Evolutionary conservation across 1,140 invertebrate genomes (phyloP), one percentile per base, ranked within the genome.

Genomic region (Helicoverpa zea): DNA sequence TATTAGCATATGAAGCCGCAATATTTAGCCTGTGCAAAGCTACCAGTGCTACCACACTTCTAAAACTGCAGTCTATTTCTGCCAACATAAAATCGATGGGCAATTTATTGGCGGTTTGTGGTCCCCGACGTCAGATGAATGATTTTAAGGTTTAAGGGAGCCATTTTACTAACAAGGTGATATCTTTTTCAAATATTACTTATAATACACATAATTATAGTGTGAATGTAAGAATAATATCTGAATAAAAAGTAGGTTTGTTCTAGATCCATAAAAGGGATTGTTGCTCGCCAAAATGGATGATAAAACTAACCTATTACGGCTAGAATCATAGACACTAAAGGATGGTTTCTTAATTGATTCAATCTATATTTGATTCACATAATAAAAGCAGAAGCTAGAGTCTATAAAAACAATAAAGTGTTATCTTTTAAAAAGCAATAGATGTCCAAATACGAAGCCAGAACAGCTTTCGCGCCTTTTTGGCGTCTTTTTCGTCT

Each of bases 51-150:
- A 43, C 35, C 35, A 43, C 35, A 58, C 7, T 58, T 11, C 12
- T 58, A 58, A 4, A 58, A 13, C 16, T 58, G 56, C 56, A 58
- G 56, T 18, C 56, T 58, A 58, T 58, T 58, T 58, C 56, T 58
- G 56, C 56, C 56, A 16, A 14, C 56, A 58, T 23, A 58, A 18
- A 58, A 58, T 58, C 56, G 56, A 58, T 58, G 4, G 18, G 16
- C 56, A 23, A 18, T 14, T 18, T 58, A 16, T 58, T 14, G 56
- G 56, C 56, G 56, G 56, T 58, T 5, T 58, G 56, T 18, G 56
- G 56, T 58, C n/a, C 2, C 56, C 16, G 7, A 4, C 18, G n/a
- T 10, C 9, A 16, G 7, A 2, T 58, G 13, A 58, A 58, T 58
- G 56, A 58, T 58, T 58, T 11, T 10, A 18, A 16, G 56, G 56